A percentile compares a stretch with the other conserved stretches of the same genome.
phyloP scores from a whole-genome alignment of 2,888 invertebrate genomes.

The Tenthredo livida region DNA sequence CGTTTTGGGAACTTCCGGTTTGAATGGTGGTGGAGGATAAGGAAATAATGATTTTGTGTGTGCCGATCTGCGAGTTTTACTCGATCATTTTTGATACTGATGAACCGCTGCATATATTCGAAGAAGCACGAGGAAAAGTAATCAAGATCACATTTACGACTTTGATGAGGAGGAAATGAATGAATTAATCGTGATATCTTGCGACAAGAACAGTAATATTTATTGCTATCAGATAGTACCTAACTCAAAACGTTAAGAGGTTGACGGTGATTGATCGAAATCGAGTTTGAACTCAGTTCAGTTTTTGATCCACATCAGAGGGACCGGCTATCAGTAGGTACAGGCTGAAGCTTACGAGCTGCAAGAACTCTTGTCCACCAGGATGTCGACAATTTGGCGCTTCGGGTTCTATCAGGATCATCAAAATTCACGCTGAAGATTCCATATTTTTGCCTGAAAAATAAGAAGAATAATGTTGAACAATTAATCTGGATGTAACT shows the following conservation, averaged over 20 bases:
- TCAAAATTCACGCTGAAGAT: slow-evolving; percentile 9
- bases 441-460: not conserved
- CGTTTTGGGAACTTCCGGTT: not conserved
- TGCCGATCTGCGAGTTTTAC: not conserved
- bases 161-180: not conserved
- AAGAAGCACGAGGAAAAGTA: not conserved
- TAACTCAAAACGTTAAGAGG: not conserved
- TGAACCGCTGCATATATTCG: not conserved
- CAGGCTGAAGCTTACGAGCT: not conserved
- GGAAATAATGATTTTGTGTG: not conserved
- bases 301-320: not conserved
- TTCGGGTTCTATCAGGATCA: slow-evolving; percentile 6
- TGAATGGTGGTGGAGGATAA: not conserved
- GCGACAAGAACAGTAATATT: not conserved
- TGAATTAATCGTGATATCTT: not conserved
- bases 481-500: slow-evolving; percentile 50
- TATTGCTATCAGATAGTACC: not conserved
- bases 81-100: not conserved
- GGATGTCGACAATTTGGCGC: not conserved
- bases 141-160: not conserved
- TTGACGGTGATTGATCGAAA: not conserved
- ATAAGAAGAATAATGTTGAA: slow-evolving; percentile 80
- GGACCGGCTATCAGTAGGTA: not conserved
- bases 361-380: slow-evolving; percentile 18
- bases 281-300: not conserved